Evolutionary conservation across 1,140 invertebrate species (phyloP), one percentile per base, ranked within the genome.

Genomic region (Anoplolepis gracilipes): DNA sequence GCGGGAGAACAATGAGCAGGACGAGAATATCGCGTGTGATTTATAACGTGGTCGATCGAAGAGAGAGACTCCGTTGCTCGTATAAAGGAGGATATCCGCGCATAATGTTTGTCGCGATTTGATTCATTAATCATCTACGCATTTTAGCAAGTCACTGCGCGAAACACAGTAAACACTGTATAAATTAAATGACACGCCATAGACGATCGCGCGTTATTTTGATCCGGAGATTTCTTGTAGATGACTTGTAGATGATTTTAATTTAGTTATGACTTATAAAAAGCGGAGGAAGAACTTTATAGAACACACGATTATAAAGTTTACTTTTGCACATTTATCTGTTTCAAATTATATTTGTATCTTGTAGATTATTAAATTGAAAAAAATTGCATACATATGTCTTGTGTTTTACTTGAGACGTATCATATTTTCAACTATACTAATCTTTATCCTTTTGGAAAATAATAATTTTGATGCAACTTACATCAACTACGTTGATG

Each of bases 91-190:
- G 42, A 72, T 81, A 39, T 49, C 30, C 25, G 39, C 61, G 22
- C 57, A 61, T 62, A 33, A n/a, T 59, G 69, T 70, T 42, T 11
- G 36, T 10, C 70, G 62, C 70, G 49, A 59, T 62, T 49, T 61
- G 84, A 82, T 86, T 85, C 84, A 88, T 88, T 88, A 88, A 88
- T 88, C 87, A 88, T 88, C 75, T 75, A 85, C 87, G 88, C 87
- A 77, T 88, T 89, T 88, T 87, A 86, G 78, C 84, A 64, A 82
- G 79, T 88, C 85, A 88, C 42, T 86, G 64, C 16, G 57, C 77
- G 62, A 69, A 76, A 84, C 78, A 86, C 78, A 67, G 78, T 89
- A 88, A 89, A 81, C 67, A 67, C 53, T 61, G 67, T 88, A 70
- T 79, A 73, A 88, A 88, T 84, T 77, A 65, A 79, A 76, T 65